A percentile compares a stretch with the other conserved stretches of the same genome.
Evolutionary conservation across 2,113 vertebrate species (phyloP).

Genomic region (Chaetops frenatus): DNA sequence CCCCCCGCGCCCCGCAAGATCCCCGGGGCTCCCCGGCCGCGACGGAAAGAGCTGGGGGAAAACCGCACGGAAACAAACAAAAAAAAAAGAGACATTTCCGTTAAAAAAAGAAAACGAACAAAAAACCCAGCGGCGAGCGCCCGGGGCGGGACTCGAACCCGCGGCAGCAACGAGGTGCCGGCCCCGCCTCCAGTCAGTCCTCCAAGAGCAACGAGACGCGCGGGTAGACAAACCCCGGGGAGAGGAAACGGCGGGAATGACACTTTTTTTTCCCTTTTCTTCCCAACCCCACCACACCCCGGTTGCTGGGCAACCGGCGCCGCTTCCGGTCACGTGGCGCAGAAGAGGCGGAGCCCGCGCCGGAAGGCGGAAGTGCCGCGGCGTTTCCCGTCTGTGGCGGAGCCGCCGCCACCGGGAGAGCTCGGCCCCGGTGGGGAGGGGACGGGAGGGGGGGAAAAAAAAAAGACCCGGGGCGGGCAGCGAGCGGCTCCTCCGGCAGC

Average conservation of each 20-base stretch:
- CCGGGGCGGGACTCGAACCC: not conserved
- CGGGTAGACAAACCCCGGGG: rapidly evolving
- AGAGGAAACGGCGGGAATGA: not conserved
- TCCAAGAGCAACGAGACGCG: not conserved
- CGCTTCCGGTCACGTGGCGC: not conserved
- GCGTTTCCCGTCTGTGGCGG: not conserved
- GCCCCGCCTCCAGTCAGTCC: not conserved
- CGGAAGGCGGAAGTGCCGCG: not conserved
- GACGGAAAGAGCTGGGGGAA: no score
- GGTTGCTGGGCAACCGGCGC: not conserved
- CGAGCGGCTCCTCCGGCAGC: not conserved
- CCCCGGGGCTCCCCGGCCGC: not conserved
- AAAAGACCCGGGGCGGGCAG: not conserved
- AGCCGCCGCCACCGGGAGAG: not conserved
- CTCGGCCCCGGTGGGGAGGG: no score
- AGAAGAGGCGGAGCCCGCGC: no score
- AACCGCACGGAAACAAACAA: no score
- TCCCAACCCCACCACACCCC: no score
- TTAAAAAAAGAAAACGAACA: no score
- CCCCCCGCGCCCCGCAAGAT: no score
- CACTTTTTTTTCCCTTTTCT: no score
- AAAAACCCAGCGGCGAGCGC: rapidly evolving
- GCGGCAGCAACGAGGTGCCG: no score
- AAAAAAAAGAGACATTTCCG: not conserved
- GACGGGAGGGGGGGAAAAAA: no score